Base-by-base conservation (phyloP, 2,113 vertebrate species). In the Motacilla alba region DNA sequence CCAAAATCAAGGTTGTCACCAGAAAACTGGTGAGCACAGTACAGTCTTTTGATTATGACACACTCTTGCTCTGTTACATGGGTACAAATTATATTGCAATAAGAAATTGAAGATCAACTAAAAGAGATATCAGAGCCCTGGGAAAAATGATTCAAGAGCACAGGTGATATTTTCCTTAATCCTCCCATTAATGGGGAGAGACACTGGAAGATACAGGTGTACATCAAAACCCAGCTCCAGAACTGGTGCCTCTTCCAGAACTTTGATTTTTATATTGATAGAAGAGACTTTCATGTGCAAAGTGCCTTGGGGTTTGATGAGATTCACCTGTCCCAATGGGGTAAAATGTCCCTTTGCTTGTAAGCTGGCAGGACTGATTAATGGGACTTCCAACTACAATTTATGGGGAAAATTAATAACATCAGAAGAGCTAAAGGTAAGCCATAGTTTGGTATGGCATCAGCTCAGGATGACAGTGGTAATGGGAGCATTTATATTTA, bases 371-470 rank as follows among this genome's bases (percentile, higher is more conserved):
- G 22, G 10, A 52, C 35, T 50, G 31, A 66, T 44, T 50, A 66
- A 37, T 0, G 0, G 15, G 8, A 66, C 18, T 66, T 58, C 6
- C 15, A 64, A 19, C 31, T 28, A 15, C 11, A 44, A 11, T 33
- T 81, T 35, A 33, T 35, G 12, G 12, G 33, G 33, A 43, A 58
- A 66, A 41, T 10, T 0, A 31, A 16, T 44, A 31, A 21, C 4
- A 50, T 37, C 18, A 39, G 44, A 12, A 66, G 31, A 52, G 19
- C 7, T 74, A 43, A 58, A 43, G 12, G 15, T 52, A 50, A 66
- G 4, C 8, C 12, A 20, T 20, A 50, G 27, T 31, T 73, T 50
- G 6, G 9, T n/a, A 43, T 9, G 22, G 5, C 26, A 50, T 27
- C 15, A 19, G 4, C 18, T 58, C 33, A 43, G 43, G 14, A 35